Conservation (phyloP, 2,113 vertebrate species). For the Sisor rabdophorus region DNA sequence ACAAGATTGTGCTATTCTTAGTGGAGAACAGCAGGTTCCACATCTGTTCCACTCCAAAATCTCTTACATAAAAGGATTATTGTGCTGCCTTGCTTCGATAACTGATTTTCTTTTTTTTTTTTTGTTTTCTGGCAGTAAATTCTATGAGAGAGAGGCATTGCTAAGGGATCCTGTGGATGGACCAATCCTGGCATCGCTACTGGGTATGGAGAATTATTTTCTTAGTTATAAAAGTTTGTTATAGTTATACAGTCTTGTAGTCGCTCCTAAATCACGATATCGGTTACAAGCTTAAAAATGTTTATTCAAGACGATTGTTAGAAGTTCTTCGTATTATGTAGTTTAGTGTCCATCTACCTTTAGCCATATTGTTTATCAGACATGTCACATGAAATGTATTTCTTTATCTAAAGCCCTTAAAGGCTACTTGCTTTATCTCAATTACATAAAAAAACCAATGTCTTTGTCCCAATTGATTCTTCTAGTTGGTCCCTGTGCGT, state of each 20-base stretch:
- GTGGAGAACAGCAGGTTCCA: conserved; percentile 93
- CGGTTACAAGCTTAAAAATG: background rate
- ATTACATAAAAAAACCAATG: background rate
- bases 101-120: too few species aligned
- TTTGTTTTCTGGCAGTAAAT: conserved; percentile 72
- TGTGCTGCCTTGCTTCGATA: background rate
- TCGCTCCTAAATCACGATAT: background rate
- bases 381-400: background rate
- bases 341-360: too few species aligned
- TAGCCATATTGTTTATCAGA: background rate
- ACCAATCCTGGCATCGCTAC: conserved; percentile 89
- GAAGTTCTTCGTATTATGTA: background rate
- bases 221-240: background rate
- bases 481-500: conserved; percentile 89
- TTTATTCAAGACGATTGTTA: background rate
- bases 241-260: background rate
- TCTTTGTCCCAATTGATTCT: conserved; percentile 9
- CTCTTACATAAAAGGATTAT: background rate
- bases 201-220: conserved; percentile 71
- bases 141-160: conserved; percentile 94
- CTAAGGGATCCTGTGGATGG: conserved; percentile 93
- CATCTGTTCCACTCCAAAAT: background rate
- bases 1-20: conserved; percentile 90
- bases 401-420: background rate
- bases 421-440: background rate